Base-by-base conservation (phyloP, 2,113 vertebrate species). In the Pelodiscus sinensis region DNA sequence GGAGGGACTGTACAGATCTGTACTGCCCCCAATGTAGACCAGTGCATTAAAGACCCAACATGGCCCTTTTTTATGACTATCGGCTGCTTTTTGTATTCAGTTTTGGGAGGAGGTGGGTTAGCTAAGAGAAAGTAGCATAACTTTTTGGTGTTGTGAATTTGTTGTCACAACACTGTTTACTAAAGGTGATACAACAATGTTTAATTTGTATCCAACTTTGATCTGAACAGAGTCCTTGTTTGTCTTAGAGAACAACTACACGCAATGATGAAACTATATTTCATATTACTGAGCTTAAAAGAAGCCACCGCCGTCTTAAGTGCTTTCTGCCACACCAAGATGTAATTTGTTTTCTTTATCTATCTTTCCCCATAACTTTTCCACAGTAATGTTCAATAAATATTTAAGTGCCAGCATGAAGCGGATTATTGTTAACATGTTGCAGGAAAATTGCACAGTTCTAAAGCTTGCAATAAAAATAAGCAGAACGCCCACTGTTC, bases 381-480 rank as follows among this genome's bases (percentile, higher is more conserved):
- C 87, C 91, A 95, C 90, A 89, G 85, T 84, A 92, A 95, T 87
- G 89, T 88, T 97, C 90, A 97, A 92, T 94, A 97, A 96, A 96
- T 92, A 97, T 97, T 95, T 96, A 96, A 96, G 96, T 85, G 85
- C 86, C 93, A 96, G 94, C 94, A 93, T 96, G 94, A 96, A 95
- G 95, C 87, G 57, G 96, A 94, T 97, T 98, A 97, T 88, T 97
- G 95, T 95, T 96, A 97, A 94, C 90, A 91, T 77, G 96, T 90
- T 97, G 85, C 75, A 97, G 95, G 89, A 95, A 97, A 97, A 98
- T 80, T 96, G 96, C 90, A 95, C 75, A 96, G 92, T 94, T 92
- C 93, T 94, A 95, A 91, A 96, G 92, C 90, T 86, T 96, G 92
- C 93, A 96, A 97, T 97, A 98, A 98, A 97, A 97, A 97, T 96